Percentiles rank a stretch among this genome's conserved stretches.
phyloP scores from a whole-genome alignment of 2,113 vertebrate species.

The Chinchilla lanigera region DNA sequence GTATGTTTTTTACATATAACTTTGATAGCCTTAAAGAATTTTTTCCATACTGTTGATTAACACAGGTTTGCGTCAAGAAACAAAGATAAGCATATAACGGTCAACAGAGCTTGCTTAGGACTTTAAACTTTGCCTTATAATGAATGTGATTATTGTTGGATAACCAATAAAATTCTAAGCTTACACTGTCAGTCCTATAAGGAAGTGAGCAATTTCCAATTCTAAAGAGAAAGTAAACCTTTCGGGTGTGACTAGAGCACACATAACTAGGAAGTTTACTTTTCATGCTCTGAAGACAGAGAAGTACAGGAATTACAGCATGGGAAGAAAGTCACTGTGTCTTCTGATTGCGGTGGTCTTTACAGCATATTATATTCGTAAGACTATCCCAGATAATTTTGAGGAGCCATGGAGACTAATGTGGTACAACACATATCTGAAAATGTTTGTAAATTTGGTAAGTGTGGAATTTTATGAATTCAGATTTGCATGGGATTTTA shows the following conservation, averaged over 20 bases:
- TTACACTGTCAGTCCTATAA: background rate
- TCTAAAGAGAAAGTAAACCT: background rate
- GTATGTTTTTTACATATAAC: background rate
- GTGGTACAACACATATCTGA: constrained; percentile 82
- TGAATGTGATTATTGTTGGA: background rate
- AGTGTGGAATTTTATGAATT: constrained; percentile 66
- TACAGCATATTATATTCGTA: constrained; percentile 89
- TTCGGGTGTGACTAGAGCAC: background rate
- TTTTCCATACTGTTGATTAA: background rate
- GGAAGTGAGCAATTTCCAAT: background rate
- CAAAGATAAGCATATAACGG: background rate
- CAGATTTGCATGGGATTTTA: background rate
- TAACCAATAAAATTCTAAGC: background rate
- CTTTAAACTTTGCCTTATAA: background rate
- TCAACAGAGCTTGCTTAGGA: background rate
- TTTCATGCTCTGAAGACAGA: background rate
- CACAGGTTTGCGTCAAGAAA: background rate
- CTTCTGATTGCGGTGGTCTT: constrained; percentile 85
- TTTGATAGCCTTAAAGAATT: background rate
- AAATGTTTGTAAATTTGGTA: constrained; percentile 87
- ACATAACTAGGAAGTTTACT: background rate
- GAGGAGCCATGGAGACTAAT: constrained; percentile 91
- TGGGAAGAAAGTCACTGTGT: constrained; percentile 87
- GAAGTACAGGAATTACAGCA: constrained; percentile 63
- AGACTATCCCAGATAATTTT: constrained; percentile 87